These are phyloP conservation scores for Capreolus pygargus DNA, from an alignment of 2,113 vertebrate species.

Conservation along the genomic window DNA sequence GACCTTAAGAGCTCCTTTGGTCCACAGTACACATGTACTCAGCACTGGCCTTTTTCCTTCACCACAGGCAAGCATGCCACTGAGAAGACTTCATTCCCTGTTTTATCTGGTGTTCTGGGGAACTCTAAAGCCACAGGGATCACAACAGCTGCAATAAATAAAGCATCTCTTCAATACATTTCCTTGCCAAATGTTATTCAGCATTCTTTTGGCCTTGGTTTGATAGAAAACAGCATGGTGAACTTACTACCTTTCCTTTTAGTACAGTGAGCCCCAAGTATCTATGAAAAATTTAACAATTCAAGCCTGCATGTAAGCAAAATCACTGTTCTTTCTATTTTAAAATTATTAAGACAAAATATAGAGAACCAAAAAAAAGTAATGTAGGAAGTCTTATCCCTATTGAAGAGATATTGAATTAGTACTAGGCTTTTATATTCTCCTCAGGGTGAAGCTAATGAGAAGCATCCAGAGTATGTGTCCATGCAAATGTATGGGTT, in stretches of 20 bases:
- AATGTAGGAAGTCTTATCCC: slow-evolving; percentile 36
- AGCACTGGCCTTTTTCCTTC: slow-evolving; percentile 26
- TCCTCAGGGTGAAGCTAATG: not conserved
- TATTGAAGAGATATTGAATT: slow-evolving; percentile 35
- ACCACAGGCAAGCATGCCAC: slow-evolving; percentile 56
- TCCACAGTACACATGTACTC: slow-evolving; percentile 58
- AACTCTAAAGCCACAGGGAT: slow-evolving; percentile 74
- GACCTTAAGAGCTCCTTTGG: slow-evolving; percentile 61
- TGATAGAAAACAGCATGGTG: slow-evolving; percentile 75
- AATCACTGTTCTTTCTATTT: slow-evolving; percentile 75
- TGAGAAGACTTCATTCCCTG: slow-evolving; percentile 48
- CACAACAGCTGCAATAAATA: slow-evolving; percentile 81
- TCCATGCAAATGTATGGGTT: not conserved
- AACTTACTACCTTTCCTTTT: slow-evolving; percentile 64
- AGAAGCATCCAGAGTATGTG: not conserved
- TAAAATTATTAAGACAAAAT: slow-evolving; percentile 79
- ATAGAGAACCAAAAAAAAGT: slow-evolving; percentile 8
- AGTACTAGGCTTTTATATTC: not conserved
- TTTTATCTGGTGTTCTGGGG: slow-evolving; percentile 72
- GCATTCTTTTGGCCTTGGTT: slow-evolving; percentile 76
- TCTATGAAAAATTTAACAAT: slow-evolving; percentile 59
- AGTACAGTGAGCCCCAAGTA: slow-evolving; percentile 61
- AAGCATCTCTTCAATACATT: slow-evolving; percentile 75
- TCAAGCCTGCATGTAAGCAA: slow-evolving; percentile 72
- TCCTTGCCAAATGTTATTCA: slow-evolving; percentile 77